phyloP scores from a whole-genome alignment of 2,797 vertebrate genomes.

The Erethizon dorsatum region DNA sequence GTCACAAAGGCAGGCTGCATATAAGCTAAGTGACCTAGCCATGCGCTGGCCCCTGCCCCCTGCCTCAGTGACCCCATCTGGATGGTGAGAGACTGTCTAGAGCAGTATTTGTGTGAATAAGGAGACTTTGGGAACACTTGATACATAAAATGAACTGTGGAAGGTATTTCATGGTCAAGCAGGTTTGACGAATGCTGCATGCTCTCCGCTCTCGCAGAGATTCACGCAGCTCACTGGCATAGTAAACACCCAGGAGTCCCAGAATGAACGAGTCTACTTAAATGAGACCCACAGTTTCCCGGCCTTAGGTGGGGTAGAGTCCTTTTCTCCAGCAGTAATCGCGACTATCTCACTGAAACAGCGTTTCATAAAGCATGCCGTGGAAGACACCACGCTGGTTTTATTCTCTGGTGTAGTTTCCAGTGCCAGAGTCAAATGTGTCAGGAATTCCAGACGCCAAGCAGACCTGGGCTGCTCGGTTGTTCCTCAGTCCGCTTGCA shows the following conservation, averaged over 20 bases:
- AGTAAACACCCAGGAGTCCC: background rate
- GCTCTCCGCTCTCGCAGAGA: background rate
- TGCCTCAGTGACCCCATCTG: background rate
- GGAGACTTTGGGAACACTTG: background rate
- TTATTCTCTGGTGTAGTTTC: background rate
- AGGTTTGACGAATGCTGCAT: background rate
- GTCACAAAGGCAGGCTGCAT: background rate
- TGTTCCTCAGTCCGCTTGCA: background rate
- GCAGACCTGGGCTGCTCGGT: background rate
- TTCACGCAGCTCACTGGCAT: background rate
- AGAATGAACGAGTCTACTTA: background rate
- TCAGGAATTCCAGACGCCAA: background rate
- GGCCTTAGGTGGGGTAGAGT: background rate
- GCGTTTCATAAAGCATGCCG: background rate
- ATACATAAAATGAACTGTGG: background rate
- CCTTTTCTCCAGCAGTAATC: background rate
- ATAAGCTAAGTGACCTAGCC: background rate
- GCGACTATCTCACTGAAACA: background rate
- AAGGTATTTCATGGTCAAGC: background rate
- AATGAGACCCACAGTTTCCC: background rate
- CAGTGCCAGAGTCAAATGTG: background rate
- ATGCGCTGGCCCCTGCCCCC: too few relatives aligned
- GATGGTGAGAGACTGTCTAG: background rate
- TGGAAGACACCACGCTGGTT: background rate
- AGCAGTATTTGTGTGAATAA: background rate